Conservation (phyloP, 2,797 vertebrate species). For the Lacerta viridis region DNA sequence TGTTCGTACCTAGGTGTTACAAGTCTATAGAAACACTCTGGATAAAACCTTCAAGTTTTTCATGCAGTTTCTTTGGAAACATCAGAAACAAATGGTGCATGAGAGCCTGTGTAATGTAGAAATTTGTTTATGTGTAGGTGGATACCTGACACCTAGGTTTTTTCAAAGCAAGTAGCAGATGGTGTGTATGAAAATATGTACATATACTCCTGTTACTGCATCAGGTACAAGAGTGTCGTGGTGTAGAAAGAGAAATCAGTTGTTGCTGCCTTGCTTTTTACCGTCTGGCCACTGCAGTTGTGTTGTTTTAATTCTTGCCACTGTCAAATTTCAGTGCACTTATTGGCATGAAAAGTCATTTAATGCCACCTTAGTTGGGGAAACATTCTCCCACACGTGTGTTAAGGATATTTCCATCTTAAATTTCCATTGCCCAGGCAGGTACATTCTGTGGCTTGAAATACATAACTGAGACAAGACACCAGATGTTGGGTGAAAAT, state of each 20-base stretch:
- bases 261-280: neutral
- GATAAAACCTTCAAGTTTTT: neutral
- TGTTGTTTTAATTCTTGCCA: neutral
- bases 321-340: neutral
- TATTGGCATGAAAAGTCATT: neutral
- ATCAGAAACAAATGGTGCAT: neutral
- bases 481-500: too few relatives aligned
- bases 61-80: conserved; percentile 13
- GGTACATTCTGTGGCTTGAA: too few relatives aligned
- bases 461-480: too few relatives aligned
- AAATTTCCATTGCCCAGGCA: neutral
- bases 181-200: neutral
- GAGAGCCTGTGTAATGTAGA: neutral
- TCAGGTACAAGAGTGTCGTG: neutral
- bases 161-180: neutral
- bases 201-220: neutral
- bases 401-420: neutral
- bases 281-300: neutral
- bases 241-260: neutral
- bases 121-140: conserved; percentile 8
- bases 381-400: neutral
- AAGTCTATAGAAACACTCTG: neutral
- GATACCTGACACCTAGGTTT: neutral
- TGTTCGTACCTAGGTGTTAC: neutral
- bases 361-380: neutral